A percentile compares a stretch with the other conserved stretches of the same genome.
phyloP scores from a whole-genome alignment of 2,113 vertebrate species.

The Dicrurus megarhynchus region DNA sequence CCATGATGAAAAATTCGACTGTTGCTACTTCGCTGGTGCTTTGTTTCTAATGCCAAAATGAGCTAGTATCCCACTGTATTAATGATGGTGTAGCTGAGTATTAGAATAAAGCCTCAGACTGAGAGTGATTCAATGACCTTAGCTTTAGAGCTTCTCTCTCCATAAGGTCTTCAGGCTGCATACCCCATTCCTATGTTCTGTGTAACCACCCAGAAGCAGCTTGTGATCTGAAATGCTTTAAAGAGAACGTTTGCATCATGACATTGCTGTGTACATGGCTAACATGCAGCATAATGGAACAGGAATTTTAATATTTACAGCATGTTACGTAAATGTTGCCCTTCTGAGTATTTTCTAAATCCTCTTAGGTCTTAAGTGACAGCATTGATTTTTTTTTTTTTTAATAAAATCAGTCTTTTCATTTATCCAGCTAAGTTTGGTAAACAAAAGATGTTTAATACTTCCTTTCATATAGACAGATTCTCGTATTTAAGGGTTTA shows the following conservation, averaged over 20 bases:
- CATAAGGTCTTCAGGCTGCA: neutral
- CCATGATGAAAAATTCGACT: neutral
- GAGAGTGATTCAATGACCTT: neutral
- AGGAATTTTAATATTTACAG: conserved; percentile 65
- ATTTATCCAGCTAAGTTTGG: conserved; percentile 56
- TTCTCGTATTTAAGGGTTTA: conserved; percentile 49
- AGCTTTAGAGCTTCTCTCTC: neutral
- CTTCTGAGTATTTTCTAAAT: conserved; percentile 69
- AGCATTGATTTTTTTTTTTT: conserved; percentile 50
- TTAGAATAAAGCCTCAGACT: neutral
- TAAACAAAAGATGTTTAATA: conserved; percentile 70
- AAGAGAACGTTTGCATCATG: conserved; percentile 29
- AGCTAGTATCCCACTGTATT: neutral
- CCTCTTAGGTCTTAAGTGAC: conserved; percentile 72
- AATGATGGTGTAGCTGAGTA: neutral
- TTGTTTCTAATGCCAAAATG: neutral
- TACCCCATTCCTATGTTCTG: conserved; percentile 31
- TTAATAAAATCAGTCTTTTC: conserved; percentile 59
- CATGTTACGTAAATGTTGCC: conserved; percentile 62
- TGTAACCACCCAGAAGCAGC: conserved; percentile 40
- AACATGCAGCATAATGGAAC: conserved; percentile 27
- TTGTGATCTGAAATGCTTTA: conserved; percentile 45
- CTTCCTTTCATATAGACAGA: conserved; percentile 59
- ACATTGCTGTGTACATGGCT: neutral
- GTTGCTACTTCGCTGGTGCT: neutral